Conservation (phyloP, 2,888 invertebrate genomes). For the Siphlonurus alternatus region DNA sequence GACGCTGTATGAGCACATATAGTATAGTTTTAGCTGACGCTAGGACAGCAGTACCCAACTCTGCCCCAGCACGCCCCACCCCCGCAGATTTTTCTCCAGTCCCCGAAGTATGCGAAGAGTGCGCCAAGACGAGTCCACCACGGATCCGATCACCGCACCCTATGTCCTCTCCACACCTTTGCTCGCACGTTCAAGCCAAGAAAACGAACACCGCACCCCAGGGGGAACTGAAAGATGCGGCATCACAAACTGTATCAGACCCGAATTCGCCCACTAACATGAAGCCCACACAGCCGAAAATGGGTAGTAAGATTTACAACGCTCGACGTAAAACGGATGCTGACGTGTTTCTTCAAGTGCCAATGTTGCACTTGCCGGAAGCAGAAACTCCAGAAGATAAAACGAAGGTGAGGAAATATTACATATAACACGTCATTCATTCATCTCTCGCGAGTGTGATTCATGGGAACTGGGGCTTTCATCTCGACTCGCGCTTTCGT, state of each 20-base stretch:
- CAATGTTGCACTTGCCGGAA: slow-evolving; percentile 6
- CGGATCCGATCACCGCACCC: slow-evolving; percentile 18
- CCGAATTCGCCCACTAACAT: slow-evolving; percentile 1
- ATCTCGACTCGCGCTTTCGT: background rate
- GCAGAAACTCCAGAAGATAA: background rate
- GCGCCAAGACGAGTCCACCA: slow-evolving; percentile 15
- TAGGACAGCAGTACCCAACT: slow-evolving; percentile 27
- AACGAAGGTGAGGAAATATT: background rate
- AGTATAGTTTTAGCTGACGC: slow-evolving; percentile 40
- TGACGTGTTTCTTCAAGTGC: slow-evolving; percentile 5
- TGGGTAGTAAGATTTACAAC: slow-evolving; percentile 6
- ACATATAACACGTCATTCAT: no score
- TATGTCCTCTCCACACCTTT: slow-evolving; percentile 26
- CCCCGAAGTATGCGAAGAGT: slow-evolving; percentile 29
- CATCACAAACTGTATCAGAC: slow-evolving; percentile 29
- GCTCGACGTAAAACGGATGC: slow-evolving; percentile 10
- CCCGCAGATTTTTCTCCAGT: slow-evolving; percentile 24
- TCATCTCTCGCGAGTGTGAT: background rate
- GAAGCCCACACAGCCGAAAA: slow-evolving; percentile 6
- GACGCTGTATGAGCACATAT: slow-evolving; percentile 46
- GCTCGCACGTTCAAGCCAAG: slow-evolving; percentile 22
- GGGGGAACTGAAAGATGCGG: slow-evolving; percentile 30
- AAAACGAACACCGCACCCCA: slow-evolving; percentile 15
- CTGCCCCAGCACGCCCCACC: no score
- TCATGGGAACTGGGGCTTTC: background rate